Base-by-base conservation (phyloP, 2,888 invertebrate genomes). In the Athetis lepigone region DNA sequence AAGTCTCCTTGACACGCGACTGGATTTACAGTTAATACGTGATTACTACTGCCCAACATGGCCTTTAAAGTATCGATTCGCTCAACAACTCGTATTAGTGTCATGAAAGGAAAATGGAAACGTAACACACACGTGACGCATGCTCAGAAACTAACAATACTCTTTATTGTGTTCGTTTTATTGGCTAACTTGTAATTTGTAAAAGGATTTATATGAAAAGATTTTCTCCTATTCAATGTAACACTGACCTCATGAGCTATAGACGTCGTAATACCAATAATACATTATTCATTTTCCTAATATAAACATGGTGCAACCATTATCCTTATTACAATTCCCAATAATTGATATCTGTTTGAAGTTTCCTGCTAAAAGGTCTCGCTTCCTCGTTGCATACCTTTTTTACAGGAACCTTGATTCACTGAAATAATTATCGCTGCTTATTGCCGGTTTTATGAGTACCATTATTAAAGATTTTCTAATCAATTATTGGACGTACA, bases 21-120 rank as follows among this genome's bases (percentile, higher is more conserved):
- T 75, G 58, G 75, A 75, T 72, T 72, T 58, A 55, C 70, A 43
- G 45, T 47, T 69, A 75, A 72, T 69, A 70, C 70, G 54, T 75
- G 70, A 75, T 75, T 75, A 60, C 74, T 75, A 60, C 74, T 60
- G 18, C 18, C 46, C 67, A 50, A 46, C 54, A 50, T 18, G 71
- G 39, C 72, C 70, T 72, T 75, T 62, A 62, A 58, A 75, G 39
- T 72, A 75, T 75, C 39, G 72, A 72, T 70, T 70, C 46, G 49
- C 57, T 43, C 33, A 42, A 40, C 45, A 43, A 67, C 51, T 65
- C 61, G 50, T 51, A 69, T 69, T 51, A 51, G 58, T 70, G 50
- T 62, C 75, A 62, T 54, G 58, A 58, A 62, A 62, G 72, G 54
- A 69, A 75, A 69, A 69, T 71, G 37, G 33, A 46, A 57, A 57